phyloP scores from a whole-genome alignment of 2,113 vertebrate genomes.

The Alligator sinensis region DNA sequence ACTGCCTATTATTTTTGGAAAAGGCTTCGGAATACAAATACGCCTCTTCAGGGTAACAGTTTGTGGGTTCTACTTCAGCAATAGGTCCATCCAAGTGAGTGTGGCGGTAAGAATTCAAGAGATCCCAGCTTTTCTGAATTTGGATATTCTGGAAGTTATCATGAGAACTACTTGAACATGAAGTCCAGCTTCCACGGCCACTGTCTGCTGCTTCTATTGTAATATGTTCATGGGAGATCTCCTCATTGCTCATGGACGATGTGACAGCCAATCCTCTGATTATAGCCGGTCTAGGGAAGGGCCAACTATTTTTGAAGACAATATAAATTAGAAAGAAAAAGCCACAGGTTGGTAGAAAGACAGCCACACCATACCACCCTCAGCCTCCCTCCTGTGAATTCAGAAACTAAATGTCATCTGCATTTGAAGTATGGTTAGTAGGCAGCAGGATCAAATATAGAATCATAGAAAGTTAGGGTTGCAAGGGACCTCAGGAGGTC shows the following conservation, averaged over 20 bases:
- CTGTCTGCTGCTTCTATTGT: conserved; percentile 89
- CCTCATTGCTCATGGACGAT: conserved; percentile 87
- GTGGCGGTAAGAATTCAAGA: conserved; percentile 83
- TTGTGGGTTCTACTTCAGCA: conserved; percentile 84
- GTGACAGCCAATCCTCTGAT: conserved; percentile 81
- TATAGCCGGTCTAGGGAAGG: conserved; percentile 73
- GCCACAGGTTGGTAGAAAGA: not conserved
- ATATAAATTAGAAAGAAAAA: not conserved
- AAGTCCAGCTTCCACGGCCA: conserved; percentile 97
- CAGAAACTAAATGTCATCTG: not conserved
- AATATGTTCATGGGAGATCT: conserved; percentile 89
- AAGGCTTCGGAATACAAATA: conserved; percentile 72
- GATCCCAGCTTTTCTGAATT: conserved; percentile 84
- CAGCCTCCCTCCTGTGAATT: fast-evolving
- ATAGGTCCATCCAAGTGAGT: conserved; percentile 85
- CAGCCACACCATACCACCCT: fast-evolving
- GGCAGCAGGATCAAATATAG: not conserved
- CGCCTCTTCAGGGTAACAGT: conserved; percentile 73
- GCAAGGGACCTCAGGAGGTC: too few relatives aligned
- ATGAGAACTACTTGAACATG: conserved; percentile 95
- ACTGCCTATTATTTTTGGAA: conserved; percentile 76
- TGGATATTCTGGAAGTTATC: conserved; percentile 94
- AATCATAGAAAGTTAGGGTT: not conserved
- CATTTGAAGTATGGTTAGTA: not conserved
- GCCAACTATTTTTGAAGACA: conserved; percentile 72